phyloP scores from a whole-genome alignment of 1,140 invertebrate species.

The Akabosia matsudoensis region DNA sequence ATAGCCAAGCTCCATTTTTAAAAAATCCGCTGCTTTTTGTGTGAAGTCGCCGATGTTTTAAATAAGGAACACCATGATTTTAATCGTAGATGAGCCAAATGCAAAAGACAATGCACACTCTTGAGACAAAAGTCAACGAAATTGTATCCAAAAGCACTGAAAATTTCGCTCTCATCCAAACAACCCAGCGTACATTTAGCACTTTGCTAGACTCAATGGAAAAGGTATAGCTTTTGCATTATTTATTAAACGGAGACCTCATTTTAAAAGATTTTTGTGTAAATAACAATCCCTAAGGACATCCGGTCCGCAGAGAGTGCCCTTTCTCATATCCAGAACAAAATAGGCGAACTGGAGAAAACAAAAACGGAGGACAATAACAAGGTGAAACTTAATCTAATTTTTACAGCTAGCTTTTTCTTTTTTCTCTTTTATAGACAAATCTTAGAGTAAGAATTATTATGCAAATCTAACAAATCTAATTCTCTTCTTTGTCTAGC shows the following conservation, averaged over 20 bases:
- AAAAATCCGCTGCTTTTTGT: not conserved
- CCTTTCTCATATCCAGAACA: constrained; percentile 5
- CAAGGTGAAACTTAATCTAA: too few species aligned
- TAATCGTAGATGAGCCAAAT: constrained; percentile 30
- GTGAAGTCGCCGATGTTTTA: not conserved
- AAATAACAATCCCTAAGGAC: constrained; percentile 28
- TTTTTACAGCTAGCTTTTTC: too few species aligned
- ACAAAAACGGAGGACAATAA: constrained; percentile 24
- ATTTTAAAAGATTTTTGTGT: not conserved
- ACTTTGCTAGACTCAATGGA: not conserved
- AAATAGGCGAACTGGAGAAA: constrained; percentile 23
- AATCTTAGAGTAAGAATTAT: too few species aligned
- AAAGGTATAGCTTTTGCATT: constrained; percentile 25
- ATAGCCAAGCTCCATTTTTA: not conserved
- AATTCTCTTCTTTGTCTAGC: not conserved
- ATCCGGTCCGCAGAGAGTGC: not conserved
- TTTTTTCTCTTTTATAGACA: too few species aligned
- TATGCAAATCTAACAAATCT: too few species aligned
- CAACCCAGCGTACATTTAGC: constrained; percentile 14
- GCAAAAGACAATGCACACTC: constrained; percentile 31
- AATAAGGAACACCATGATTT: not conserved
- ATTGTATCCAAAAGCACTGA: constrained; percentile 14
- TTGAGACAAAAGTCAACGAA: constrained; percentile 31
- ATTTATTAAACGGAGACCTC: too few species aligned
- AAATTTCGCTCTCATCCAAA: constrained; percentile 16